Conservation (phyloP, 2,797 vertebrate genomes). For the Acrossocheilus wenchowensis region DNA sequence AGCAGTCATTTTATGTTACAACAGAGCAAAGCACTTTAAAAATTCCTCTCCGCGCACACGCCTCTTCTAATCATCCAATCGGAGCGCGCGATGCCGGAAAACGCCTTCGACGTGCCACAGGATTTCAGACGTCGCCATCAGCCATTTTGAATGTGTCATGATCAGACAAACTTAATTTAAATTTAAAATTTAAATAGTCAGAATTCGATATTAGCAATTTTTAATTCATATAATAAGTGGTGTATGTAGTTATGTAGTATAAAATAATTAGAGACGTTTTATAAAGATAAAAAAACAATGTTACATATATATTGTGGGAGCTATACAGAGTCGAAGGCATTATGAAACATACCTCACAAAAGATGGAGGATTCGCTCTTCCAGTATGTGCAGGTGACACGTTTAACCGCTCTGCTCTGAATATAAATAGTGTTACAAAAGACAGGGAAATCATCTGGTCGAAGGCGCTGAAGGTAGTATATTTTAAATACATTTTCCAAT, state of each 20-base stretch:
- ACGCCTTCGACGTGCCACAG: slow-evolving; percentile 12
- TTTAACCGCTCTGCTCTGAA: background rate
- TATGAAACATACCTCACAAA: slow-evolving; percentile 28
- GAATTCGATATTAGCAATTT: background rate
- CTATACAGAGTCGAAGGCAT: background rate
- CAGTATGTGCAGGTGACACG: background rate
- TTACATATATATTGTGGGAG: background rate
- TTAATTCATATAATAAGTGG: background rate
- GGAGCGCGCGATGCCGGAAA: background rate
- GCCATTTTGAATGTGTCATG: slow-evolving; percentile 32
- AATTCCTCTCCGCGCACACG: background rate
- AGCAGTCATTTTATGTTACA: background rate
- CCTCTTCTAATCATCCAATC: slow-evolving; percentile 15
- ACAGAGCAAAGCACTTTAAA: background rate
- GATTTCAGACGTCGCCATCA: background rate
- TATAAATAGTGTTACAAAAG: background rate
- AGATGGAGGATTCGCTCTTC: slow-evolving; percentile 32
- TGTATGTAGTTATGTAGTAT: background rate
- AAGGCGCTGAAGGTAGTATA: background rate
- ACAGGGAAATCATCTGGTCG: slow-evolving; percentile 2
- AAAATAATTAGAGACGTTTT: background rate
- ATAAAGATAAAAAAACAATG: background rate
- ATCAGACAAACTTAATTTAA: background rate
- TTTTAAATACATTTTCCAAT: background rate
- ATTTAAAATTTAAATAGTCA: background rate